Conservation (phyloP, 1,140 invertebrate genomes). For the Nymphalis io region DNA sequence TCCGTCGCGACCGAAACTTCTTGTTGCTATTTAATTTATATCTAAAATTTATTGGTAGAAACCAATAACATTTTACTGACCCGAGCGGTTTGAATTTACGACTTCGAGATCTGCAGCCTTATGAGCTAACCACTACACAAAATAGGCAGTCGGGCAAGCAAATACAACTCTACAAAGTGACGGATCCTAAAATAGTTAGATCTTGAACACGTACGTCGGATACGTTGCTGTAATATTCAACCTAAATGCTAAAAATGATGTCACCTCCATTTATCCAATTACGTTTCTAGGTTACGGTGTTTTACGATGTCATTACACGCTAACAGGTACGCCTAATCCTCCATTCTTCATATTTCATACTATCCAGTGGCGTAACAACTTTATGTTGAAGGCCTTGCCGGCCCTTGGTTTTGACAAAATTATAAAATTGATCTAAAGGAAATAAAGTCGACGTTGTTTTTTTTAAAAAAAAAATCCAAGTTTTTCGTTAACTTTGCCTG, state of each 20-base stretch:
- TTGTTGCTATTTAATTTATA: too few relatives aligned
- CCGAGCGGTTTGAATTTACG: too few relatives aligned
- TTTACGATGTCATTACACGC: constrained; percentile 22
- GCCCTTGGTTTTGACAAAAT: not conserved
- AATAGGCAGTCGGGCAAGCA: not conserved
- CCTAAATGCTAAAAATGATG: constrained; percentile 27
- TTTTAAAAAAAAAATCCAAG: too few relatives aligned
- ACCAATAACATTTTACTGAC: too few relatives aligned
- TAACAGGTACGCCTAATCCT: constrained; percentile 14
- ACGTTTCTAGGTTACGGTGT: constrained; percentile 25
- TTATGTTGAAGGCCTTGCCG: too few relatives aligned
- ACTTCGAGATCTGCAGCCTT: too few relatives aligned
- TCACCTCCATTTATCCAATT: constrained; percentile 29
- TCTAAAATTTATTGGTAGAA: too few relatives aligned
- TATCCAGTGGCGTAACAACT: not conserved
- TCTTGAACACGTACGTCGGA: not conserved
- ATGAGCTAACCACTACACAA: not conserved
- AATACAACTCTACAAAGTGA: not conserved
- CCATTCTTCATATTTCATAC: constrained; percentile 11
- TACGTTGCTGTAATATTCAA: constrained; percentile 1
- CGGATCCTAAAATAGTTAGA: not conserved
- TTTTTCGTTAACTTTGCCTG: too few relatives aligned
- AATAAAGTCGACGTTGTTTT: too few relatives aligned
- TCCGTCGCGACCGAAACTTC: too few relatives aligned
- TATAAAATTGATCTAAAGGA: not conserved